Base-by-base conservation (phyloP, 2,797 vertebrate genomes). In the Enoplosus armatus region DNA sequence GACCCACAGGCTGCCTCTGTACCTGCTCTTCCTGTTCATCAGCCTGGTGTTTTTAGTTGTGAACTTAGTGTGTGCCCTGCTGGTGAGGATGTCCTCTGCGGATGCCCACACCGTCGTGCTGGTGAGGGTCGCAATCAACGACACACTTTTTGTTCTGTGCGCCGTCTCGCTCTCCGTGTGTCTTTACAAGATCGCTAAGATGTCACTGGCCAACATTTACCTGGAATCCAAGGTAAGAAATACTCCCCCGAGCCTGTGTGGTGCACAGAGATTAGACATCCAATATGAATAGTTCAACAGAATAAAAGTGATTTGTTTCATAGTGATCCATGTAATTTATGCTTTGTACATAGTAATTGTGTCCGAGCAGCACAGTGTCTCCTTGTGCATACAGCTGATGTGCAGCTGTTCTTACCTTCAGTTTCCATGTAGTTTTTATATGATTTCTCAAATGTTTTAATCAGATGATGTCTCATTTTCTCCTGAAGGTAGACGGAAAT, bases 161-260 rank as follows among this genome's bases (percentile, higher is more conserved):
- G 98, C 98, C 41, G 68, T 98, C 87, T 98, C 97, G 3, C 97
- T 99, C 81, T 96, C 98, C 41, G 43, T 97, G 87, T 98, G 97
- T 89, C 97, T 99, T 67, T 99, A 97, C 95, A 98, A 98, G 92
- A 97, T 99, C 75, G 97, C 97, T 37, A 99, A 98, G 95, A 99
- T 99, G 98, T 98, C 98, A 8, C 95, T 99, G 90, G 97, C 98
- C 90, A 98, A 97, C 94, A 97, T 98, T 89, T 99, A 99, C 95
- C 93, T 99, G 95, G 98, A 99, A 82, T 98, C 98, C 63, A 99
- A 98, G 97, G 98, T 98, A 90, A 93, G 93, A 47, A 41, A 14
- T 8, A 5, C 24, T 0, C 8, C 16, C 6, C n/a, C 15, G 20
- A 2, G 12, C 12, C 20, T 20, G 43, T 5, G 43, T 27, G 8